Percentiles rank a stretch among this genome's conserved stretches.
phyloP scores from a whole-genome alignment of 2,797 vertebrate genomes.

The Peromyscus eremicus region DNA sequence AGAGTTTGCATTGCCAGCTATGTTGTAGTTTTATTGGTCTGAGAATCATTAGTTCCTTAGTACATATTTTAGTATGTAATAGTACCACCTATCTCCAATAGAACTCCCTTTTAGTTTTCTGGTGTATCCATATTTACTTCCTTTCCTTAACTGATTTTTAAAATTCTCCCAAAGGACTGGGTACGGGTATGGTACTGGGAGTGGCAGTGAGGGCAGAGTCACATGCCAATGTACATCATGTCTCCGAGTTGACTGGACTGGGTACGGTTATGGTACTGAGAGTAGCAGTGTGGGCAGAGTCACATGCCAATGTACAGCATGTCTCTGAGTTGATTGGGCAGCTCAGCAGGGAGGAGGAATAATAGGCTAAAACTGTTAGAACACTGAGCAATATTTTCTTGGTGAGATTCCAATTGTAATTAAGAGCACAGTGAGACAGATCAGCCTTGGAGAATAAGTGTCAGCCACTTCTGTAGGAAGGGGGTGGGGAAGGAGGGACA shows the following conservation, averaged over 20 bases:
- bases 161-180: neutral
- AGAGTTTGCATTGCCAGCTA: neutral
- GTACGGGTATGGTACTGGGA: accelerated
- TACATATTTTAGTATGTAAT: neutral
- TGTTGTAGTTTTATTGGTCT: neutral
- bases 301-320: accelerated
- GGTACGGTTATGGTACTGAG: neutral
- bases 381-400: neutral
- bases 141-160: slow-evolving; percentile 16
- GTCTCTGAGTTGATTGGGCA: neutral
- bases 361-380: neutral
- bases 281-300: no score
- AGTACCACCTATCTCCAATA: neutral
- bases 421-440: neutral
- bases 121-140: neutral
- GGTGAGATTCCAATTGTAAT: no score
- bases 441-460: neutral
- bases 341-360: neutral
- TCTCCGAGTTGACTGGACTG: neutral
- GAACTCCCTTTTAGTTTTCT: neutral
- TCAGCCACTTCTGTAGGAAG: neutral
- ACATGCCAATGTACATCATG: accelerated
- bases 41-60: neutral
- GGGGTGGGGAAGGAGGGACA: neutral
- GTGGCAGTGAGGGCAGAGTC: no score